Percentiles rank a stretch among this genome's conserved stretches.
These are phyloP conservation scores for Myioborus miniatus DNA, from an alignment of 2,797 vertebrate species.

Conservation along the genomic window DNA sequence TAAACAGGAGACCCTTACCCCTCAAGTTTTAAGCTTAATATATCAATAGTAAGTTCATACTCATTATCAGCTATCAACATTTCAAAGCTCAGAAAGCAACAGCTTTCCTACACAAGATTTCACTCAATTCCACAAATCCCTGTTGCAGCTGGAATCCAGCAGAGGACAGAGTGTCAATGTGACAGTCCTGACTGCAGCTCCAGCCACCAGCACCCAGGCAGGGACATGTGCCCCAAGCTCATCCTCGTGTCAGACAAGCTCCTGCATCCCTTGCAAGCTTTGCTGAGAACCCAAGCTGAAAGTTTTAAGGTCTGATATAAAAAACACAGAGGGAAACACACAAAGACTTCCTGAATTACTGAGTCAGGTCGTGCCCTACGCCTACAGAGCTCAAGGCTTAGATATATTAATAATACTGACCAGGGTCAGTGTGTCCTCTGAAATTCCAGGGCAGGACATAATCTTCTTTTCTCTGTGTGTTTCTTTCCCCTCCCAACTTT, in stretches of 20 bases:
- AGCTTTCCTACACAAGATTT: background rate
- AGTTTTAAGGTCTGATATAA: background rate
- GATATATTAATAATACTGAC: background rate
- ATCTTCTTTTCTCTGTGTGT: background rate
- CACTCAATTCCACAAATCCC: background rate
- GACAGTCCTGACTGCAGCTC: background rate
- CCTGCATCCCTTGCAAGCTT: background rate
- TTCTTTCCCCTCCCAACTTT: background rate
- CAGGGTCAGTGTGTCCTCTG: background rate
- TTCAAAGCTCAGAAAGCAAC: background rate
- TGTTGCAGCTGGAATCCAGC: rapidly evolving
- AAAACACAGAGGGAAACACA: background rate
- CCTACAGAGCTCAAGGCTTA: background rate
- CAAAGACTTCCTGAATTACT: background rate
- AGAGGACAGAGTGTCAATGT: background rate
- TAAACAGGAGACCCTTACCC: background rate
- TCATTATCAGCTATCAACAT: background rate
- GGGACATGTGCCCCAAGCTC: rapidly evolving
- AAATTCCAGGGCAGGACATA: background rate
- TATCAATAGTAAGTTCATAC: background rate
- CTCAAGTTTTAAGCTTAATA: background rate
- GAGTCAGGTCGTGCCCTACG: background rate
- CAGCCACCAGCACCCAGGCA: background rate
- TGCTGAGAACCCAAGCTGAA: background rate
- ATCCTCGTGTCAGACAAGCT: background rate